Conservation (phyloP, 2,113 vertebrate species). For the Xiphophorus maculatus region DNA sequence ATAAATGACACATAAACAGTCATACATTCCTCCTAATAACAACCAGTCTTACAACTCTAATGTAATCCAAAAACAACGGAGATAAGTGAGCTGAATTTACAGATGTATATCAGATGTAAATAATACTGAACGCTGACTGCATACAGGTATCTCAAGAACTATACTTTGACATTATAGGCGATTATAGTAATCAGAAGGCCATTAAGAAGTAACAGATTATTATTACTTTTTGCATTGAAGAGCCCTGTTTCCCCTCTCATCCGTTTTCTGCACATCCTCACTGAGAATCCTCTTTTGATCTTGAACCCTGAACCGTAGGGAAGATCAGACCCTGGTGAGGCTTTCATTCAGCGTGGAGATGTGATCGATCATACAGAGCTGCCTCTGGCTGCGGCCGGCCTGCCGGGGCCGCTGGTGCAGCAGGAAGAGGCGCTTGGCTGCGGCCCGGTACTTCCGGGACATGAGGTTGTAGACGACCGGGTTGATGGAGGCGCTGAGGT, state of each 20-base stretch:
- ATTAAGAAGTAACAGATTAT: neutral
- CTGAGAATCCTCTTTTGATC: neutral
- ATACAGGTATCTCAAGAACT: neutral
- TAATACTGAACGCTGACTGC: neutral
- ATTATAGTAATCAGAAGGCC: constrained; percentile 1
- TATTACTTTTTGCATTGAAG: constrained; percentile 13
- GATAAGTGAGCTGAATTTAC: neutral
- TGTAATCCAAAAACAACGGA: too few relatives aligned
- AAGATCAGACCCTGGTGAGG: constrained; percentile 65
- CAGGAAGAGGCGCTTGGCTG: constrained; percentile 82
- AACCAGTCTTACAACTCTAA: neutral
- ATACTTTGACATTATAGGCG: neutral
- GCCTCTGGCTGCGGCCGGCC: constrained; percentile 44
- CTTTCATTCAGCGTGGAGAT: constrained; percentile 72
- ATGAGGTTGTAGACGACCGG: constrained; percentile 90
- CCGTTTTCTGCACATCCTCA: constrained; percentile 2
- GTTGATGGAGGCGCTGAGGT: constrained; percentile 89
- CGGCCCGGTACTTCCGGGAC: constrained; percentile 85
- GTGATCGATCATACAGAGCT: constrained; percentile 59
- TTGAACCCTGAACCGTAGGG: neutral
- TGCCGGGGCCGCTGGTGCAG: constrained; percentile 35
- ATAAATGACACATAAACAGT: constrained; percentile 18
- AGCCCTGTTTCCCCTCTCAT: neutral
- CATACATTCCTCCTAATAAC: neutral
- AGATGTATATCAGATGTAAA: neutral